These are phyloP conservation scores for Idris sp. DNA, from an alignment of 1,140 invertebrate genomes.

Conservation along the genomic window DNA sequence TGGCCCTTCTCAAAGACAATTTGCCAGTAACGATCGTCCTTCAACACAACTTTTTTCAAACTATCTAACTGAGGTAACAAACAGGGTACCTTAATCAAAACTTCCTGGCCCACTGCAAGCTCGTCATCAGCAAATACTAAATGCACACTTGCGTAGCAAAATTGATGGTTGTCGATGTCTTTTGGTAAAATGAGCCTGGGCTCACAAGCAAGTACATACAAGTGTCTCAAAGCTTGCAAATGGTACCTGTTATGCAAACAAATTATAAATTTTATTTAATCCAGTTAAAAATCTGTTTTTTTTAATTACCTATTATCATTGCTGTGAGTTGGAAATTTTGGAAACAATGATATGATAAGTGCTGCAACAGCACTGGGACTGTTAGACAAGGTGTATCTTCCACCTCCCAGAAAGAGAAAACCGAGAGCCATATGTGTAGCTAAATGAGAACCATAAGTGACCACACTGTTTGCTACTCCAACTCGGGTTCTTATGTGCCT, in stretches of 20 bases:
- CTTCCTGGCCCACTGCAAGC: constrained; percentile 79
- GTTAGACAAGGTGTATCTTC: constrained; percentile 91
- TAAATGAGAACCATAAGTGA: constrained; percentile 95
- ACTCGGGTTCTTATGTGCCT: constrained; percentile 88
- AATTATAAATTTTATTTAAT: too few relatives aligned
- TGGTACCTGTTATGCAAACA: constrained; percentile 83
- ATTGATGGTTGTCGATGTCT: constrained; percentile 87
- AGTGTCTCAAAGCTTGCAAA: constrained; percentile 95
- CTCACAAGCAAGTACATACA: constrained; percentile 96
- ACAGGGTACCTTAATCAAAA: constrained; percentile 87
- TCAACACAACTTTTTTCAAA: constrained; percentile 86
- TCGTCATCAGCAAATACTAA: constrained; percentile 78
- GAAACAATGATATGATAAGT: constrained; percentile 94
- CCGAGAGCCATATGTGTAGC: constrained; percentile 96
- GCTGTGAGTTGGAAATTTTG: constrained; percentile 97
- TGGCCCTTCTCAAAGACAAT: constrained; percentile 88
- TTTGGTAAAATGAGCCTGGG: constrained; percentile 91
- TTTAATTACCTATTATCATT: constrained; percentile 94
- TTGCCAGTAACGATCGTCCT: constrained; percentile 92
- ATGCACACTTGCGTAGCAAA: constrained; percentile 89
- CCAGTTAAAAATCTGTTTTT: too few relatives aligned
- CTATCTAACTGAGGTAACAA: constrained; percentile 89
- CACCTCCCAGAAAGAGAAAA: constrained; percentile 95
- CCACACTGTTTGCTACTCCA: constrained; percentile 81
- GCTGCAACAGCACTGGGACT: constrained; percentile 91